Conservation (phyloP, 2,113 vertebrate genomes). For the Empidonax alnorum region DNA sequence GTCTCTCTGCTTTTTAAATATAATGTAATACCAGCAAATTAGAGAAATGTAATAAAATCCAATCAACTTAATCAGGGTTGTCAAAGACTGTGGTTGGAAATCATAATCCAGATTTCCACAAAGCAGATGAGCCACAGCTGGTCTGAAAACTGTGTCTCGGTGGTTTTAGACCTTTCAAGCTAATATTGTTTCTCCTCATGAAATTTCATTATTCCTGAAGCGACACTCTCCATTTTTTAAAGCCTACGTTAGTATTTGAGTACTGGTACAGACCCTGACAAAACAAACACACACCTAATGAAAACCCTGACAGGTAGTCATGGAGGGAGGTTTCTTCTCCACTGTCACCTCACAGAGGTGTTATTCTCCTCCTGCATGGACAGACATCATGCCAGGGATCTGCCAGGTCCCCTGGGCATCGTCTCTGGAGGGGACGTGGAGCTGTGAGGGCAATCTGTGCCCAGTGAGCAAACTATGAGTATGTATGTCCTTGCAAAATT, state of each 20-base stretch:
- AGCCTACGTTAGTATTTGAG: neutral
- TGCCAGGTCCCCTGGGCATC: neutral
- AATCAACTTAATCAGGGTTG: neutral
- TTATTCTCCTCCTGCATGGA: neutral
- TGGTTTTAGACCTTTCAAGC: neutral
- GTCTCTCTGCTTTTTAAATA: neutral
- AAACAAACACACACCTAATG: neutral
- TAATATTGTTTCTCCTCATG: neutral
- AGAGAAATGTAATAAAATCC: neutral
- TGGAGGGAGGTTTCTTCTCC: neutral
- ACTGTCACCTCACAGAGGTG: neutral
- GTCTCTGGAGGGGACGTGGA: fast-evolving
- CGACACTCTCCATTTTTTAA: neutral
- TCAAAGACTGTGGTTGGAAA: neutral
- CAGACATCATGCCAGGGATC: fast-evolving
- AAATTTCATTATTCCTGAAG: neutral
- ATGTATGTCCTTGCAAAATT: neutral
- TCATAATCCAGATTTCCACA: neutral
- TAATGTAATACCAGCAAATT: neutral
- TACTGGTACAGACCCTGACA: neutral
- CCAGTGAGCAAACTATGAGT: neutral
- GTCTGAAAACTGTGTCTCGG: neutral
- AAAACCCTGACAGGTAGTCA: neutral
- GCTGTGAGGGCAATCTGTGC: neutral
- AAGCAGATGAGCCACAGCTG: neutral